Percentiles rank a stretch among this genome's conserved stretches.
phyloP scores from a whole-genome alignment of 2,888 invertebrate genomes.

The Eurois occulta region DNA sequence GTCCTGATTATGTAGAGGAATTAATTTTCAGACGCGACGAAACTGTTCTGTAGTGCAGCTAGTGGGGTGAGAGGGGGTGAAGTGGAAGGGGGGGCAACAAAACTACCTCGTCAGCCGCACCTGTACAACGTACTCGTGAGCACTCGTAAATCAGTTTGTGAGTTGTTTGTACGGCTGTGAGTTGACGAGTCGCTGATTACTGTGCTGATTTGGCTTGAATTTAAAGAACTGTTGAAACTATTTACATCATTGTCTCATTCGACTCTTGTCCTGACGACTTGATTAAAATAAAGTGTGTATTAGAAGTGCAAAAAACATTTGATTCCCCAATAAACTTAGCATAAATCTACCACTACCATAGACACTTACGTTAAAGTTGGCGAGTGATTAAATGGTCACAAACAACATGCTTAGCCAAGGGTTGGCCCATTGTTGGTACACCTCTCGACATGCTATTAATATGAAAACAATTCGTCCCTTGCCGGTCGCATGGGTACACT shows the following conservation, averaged over 20 bases:
- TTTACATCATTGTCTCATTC: background rate
- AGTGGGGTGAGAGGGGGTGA: constrained; percentile 58
- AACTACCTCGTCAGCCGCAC: constrained; percentile 85
- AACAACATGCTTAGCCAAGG: constrained; percentile 78
- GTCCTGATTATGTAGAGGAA: constrained; percentile 90
- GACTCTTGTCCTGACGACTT: background rate
- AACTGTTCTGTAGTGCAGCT: constrained; percentile 83
- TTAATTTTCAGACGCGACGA: constrained; percentile 90
- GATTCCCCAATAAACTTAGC: constrained; percentile 8
- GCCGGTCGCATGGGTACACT: constrained; percentile 81
- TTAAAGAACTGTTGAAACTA: background rate
- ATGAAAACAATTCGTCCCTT: constrained; percentile 90
- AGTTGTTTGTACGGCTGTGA: constrained; percentile 57
- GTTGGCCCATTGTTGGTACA: constrained; percentile 79
- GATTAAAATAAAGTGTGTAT: background rate
- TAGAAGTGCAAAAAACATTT: background rate
- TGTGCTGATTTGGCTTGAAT: background rate
- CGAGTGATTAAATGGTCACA: constrained; percentile 75
- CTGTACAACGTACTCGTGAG: constrained; percentile 81
- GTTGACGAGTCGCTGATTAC: constrained; percentile 46
- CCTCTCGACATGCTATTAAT: constrained; percentile 89
- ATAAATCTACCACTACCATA: constrained; percentile 14
- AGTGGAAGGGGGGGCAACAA: constrained; percentile 77
- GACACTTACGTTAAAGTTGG: constrained; percentile 27
- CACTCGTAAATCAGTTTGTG: constrained; percentile 83